Evolutionary conservation across 2,113 vertebrate species (phyloP), one percentile per base, ranked within the genome.

Genomic region (Paramormyrops kingsleyae): DNA sequence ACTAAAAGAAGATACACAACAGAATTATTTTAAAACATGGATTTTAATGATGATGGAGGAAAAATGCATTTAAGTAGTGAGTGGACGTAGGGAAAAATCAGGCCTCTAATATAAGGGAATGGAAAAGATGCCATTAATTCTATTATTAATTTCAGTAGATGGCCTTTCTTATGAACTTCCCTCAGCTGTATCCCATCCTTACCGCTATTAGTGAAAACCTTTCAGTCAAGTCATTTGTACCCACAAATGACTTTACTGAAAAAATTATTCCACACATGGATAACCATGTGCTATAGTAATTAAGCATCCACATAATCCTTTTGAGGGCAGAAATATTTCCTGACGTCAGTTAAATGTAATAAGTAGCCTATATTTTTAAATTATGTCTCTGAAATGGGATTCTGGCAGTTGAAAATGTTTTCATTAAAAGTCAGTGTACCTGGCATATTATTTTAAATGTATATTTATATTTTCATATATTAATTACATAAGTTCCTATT

Each of bases 281-380:
- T 88, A 53, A 87, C 19, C n/a, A 21, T 87, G 17, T 44, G 86
- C 19, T 87, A 59, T 87, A 35, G 50, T 24, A 87, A 59, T 87
- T 87, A 87, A 31, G 4, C 52, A n/a, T 87, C 50, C 24, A 53
- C 21, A 35, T 87, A 83, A n/a, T 42, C 17, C 52, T 42, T 87
- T 77, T n/a, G 13, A n/a, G 21, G 19, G 46, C 83, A 84, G 44
- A 31, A 47, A 31, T 87, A 31, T 87, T 87, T 87, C 24, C 47
- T 87, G 12, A 46, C n/a, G 21, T 53, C 13, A 62, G 44, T 88
- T 50, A 59, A 66, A 88, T 66, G 10, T 88, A 88, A 70, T 44
- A 44, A 27, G 49, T 56, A n/a, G n/a, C n/a, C n/a, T n/a, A 27
- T 44, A 44, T 39, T 62, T 56, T 44, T 27, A 47, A 88, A 88